A percentile compares a stretch with the other conserved stretches of the same genome.
Evolutionary conservation across 2,888 invertebrate genomes (phyloP).

Genomic region (Caenorhabditis virilis): DNA sequence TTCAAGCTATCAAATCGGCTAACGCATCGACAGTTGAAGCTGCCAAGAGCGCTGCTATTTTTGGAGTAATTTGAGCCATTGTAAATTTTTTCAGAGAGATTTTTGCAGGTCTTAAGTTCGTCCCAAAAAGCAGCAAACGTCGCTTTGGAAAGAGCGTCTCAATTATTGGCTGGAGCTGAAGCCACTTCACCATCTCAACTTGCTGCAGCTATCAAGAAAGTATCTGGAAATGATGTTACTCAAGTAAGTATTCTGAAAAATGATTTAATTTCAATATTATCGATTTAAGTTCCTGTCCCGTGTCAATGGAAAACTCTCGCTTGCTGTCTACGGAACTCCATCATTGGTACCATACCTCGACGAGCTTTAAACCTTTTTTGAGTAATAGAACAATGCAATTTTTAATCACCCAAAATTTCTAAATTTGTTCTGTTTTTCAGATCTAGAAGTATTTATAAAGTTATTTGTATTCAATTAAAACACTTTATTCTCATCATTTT

Average conservation of each 20-base stretch:
- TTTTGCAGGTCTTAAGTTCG: constrained; percentile 33
- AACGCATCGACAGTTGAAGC: constrained; percentile 21
- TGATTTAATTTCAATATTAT: too few relatives aligned
- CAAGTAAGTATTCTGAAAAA: too few relatives aligned
- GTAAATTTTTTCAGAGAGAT: too few relatives aligned
- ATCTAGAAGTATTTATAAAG: too few relatives aligned
- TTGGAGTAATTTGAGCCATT: too few relatives aligned
- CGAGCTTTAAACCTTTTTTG: constrained; percentile 59
- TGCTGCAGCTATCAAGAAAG: constrained; percentile 44
- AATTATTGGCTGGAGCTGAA: constrained; percentile 52
- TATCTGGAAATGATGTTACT: constrained; percentile 57
- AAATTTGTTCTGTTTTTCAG: too few relatives aligned
- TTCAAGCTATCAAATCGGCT: constrained; percentile 35
- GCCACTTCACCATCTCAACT: constrained; percentile 54
- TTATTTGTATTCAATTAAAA: too few relatives aligned
- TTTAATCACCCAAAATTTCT: too few relatives aligned
- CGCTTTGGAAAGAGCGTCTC: constrained; percentile 54
- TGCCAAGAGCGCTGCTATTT: constrained; percentile 34
- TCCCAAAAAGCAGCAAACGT: constrained; percentile 32
- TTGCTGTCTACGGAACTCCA: constrained; percentile 55
- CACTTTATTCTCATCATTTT: too few relatives aligned
- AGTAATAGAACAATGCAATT: too few relatives aligned
- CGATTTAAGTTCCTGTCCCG: constrained; percentile 56
- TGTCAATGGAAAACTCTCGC: constrained; percentile 55
- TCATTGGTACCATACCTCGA: constrained; percentile 61